A percentile compares a stretch with the other conserved stretches of the same genome.
Evolutionary conservation across 2,797 vertebrate species (phyloP).

Genomic region (Chrysocyon brachyurus): DNA sequence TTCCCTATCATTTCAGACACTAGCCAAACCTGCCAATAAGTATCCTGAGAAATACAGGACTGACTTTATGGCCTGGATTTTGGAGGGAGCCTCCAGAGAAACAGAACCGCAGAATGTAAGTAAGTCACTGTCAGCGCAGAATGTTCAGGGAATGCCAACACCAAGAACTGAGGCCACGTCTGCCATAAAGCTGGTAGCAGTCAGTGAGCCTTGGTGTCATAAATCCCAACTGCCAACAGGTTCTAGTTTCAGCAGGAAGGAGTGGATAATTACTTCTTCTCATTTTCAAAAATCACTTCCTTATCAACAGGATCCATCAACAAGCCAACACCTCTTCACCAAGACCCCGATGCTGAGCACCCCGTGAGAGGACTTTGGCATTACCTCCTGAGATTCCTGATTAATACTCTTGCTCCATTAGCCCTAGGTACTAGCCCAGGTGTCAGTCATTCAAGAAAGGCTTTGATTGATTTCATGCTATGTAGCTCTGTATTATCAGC

Average conservation of each 20-base stretch:
- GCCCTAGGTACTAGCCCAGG: slow-evolving; percentile 49
- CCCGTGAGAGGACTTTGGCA: slow-evolving; percentile 44
- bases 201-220: not conserved
- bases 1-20: slow-evolving; percentile 70
- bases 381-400: slow-evolving; percentile 60
- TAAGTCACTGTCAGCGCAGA: not conserved
- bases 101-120: not conserved
- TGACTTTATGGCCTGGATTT: not conserved
- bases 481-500: not conserved
- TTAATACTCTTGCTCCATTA: slow-evolving; percentile 60
- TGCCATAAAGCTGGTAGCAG: not conserved
- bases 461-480: slow-evolving; percentile 60
- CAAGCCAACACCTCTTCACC: slow-evolving; percentile 68
- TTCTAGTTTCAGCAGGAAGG: slow-evolving; percentile 68
- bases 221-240: slow-evolving; percentile 33
- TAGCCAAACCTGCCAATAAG: slow-evolving; percentile 60
- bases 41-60: slow-evolving; percentile 40
- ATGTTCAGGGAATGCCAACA: not conserved
- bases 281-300: slow-evolving; percentile 71
- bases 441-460: slow-evolving; percentile 65
- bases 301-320: slow-evolving; percentile 64
- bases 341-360: not conserved
- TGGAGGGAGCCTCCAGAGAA: not conserved
- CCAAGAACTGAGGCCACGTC: not conserved
- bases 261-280: slow-evolving; percentile 73